phyloP scores from a whole-genome alignment of 2,113 vertebrate genomes.

The Cacatua alba region DNA sequence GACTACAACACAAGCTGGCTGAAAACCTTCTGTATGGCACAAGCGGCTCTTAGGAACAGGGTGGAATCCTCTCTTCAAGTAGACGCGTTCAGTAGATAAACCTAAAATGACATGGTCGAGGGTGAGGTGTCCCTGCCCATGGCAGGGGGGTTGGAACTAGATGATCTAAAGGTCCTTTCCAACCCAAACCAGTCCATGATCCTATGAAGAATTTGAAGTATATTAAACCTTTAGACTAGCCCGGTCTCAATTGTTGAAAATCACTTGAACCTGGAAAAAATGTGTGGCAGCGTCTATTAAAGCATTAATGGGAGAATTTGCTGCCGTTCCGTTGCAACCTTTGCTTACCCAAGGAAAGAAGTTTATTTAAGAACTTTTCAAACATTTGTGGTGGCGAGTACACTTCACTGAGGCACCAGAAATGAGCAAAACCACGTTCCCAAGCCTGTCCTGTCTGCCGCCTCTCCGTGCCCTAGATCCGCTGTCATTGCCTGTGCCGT shows the following conservation, averaged over 20 bases:
- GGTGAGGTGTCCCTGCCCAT: neutral
- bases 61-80: neutral
- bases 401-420: conserved; percentile 33
- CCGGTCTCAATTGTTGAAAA: neutral
- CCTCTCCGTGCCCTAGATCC: neutral
- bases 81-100: neutral
- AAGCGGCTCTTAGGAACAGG: neutral
- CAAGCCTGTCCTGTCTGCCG: conserved; percentile 30
- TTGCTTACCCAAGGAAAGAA: neutral
- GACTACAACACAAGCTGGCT: neutral
- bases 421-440: conserved; percentile 34
- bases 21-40: neutral
- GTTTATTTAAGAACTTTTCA: neutral
- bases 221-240: neutral
- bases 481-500: neutral
- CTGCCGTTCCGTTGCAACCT: neutral
- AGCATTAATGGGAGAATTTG: neutral
- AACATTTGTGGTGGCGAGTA: neutral
- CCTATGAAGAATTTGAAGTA: neutral
- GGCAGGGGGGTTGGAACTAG: neutral
- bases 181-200: neutral
- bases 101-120: neutral
- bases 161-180: neutral
- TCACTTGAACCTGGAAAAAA: neutral
- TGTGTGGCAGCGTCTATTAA: neutral